Percentiles rank a stretch among this genome's conserved stretches.
Conservation (phyloP, 2,888 invertebrate species). For the Amblyteles armatorius region DNA sequence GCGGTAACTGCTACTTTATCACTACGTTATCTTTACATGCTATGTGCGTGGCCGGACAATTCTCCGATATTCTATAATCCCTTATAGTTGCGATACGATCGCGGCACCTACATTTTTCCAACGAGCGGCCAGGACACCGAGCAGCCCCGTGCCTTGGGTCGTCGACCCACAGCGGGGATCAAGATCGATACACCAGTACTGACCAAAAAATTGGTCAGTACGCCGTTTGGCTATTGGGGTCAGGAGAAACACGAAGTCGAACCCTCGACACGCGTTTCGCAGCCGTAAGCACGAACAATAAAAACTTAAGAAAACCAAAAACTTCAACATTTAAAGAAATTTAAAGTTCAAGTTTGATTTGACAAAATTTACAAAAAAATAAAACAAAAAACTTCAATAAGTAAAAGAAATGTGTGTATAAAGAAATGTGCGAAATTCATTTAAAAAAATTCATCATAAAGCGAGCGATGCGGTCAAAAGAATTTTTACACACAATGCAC, state of each 20-base stretch:
- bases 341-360: no score
- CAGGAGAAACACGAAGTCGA: constrained; percentile 29
- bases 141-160: constrained; percentile 59
- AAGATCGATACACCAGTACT: constrained; percentile 64
- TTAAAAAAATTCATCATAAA: neutral
- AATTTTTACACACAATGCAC: constrained; percentile 1
- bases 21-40: neutral
- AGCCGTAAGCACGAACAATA: constrained; percentile 29
- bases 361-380: no score
- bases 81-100: constrained; percentile 29
- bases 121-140: constrained; percentile 54
- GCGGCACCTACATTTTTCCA: constrained; percentile 53
- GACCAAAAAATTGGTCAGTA: constrained; percentile 60
- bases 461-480: neutral
- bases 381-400: neutral
- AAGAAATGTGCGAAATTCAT: neutral
- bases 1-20: neutral
- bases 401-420: neutral
- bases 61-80: constrained; percentile 35
- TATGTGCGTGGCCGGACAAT: constrained; percentile 14
- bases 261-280: constrained; percentile 37
- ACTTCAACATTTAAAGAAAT: no score
- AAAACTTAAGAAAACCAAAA: neutral
- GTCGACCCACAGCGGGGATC: constrained; percentile 66
- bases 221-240: constrained; percentile 52